Evolutionary conservation across 2,113 vertebrate genomes (phyloP), one percentile per base, ranked within the genome.

Genomic region (Cygnus atratus): DNA sequence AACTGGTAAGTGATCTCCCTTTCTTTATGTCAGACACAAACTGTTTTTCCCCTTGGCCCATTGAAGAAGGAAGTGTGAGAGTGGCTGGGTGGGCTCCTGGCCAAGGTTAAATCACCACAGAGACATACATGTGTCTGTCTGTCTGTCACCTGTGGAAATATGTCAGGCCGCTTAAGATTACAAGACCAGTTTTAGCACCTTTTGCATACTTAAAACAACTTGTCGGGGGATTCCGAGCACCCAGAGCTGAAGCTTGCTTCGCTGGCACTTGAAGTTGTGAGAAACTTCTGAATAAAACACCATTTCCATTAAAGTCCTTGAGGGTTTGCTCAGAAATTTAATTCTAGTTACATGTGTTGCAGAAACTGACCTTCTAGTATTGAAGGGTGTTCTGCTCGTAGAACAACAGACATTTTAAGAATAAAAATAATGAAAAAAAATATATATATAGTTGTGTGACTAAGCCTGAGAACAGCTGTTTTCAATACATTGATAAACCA

Each of bases 41-140:
- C 0, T 73, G 13, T 71, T 85, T 25, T 13, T 5, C 25, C 6
- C 10, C 16, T 10, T 15, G 5, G 24, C 6, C 12, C 29, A 46
- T 12, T 12, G 11, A 31, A 22, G 26, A 58, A 5, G 8, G 13
- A 11, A 65, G 6, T 28, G 29, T 39, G 8, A 41, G 71, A 46
- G n/a, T 6, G 73, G 5, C 48, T 70, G 21, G 4, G 4, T 54
- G 39, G 13, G 0, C 2, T 0, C 2, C 13, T 74, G 62, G 14
- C 3, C 25, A 52, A 43, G 20, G 16, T 19, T 43, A n/a, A 8
- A 10, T 57, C 25, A 16, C 10, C 16, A 1, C 7, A 28, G 8
- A n/a, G 35, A 21, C 7, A 33, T 6, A 21, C 8, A 29, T 6
- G 14, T 1, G 1, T 75, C 22, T 78, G 4, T 15, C 11, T 18